A percentile compares a stretch with the other conserved stretches of the same genome.
phyloP scores from a whole-genome alignment of 1,140 invertebrate genomes.

The Drosophila littoralis region DNA sequence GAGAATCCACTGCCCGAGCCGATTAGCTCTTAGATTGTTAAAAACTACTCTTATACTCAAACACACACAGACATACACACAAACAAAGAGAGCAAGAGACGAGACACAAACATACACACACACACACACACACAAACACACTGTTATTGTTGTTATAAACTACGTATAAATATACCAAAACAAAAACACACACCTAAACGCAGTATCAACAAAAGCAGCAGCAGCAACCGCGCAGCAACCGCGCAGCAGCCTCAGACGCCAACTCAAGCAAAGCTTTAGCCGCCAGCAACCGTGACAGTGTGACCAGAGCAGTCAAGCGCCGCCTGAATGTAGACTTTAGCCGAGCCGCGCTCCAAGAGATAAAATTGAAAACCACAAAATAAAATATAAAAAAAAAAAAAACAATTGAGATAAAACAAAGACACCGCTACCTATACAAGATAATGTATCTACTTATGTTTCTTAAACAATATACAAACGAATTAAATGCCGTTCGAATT shows the following conservation, averaged over 20 bases:
- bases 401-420: constrained; percentile 30
- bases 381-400: neutral
- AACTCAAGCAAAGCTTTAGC: constrained; percentile 55
- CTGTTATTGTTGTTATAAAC: constrained; percentile 76
- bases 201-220: constrained; percentile 38
- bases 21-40: constrained; percentile 81
- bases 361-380: constrained; percentile 31
- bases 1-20: constrained; percentile 84
- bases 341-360: constrained; percentile 72
- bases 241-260: constrained; percentile 46
- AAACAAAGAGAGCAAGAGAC: constrained; percentile 35
- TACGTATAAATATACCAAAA: constrained; percentile 45
- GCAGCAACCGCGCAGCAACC: constrained; percentile 36
- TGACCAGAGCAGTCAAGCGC: constrained; percentile 54
- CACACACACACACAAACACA: constrained; percentile 46
- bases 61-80: constrained; percentile 33
- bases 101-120: constrained; percentile 51
- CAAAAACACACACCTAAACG: constrained; percentile 25
- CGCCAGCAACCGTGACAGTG: constrained; percentile 51
- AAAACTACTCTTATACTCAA: constrained; percentile 26
- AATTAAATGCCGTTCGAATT: constrained; percentile 47
- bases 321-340: constrained; percentile 65
- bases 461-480: constrained; percentile 42
- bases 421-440: constrained; percentile 47
- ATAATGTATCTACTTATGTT: constrained; percentile 44